Conservation (phyloP, 92 coral and sea anemone genomes). For the Zoanthus solanderi region DNA sequence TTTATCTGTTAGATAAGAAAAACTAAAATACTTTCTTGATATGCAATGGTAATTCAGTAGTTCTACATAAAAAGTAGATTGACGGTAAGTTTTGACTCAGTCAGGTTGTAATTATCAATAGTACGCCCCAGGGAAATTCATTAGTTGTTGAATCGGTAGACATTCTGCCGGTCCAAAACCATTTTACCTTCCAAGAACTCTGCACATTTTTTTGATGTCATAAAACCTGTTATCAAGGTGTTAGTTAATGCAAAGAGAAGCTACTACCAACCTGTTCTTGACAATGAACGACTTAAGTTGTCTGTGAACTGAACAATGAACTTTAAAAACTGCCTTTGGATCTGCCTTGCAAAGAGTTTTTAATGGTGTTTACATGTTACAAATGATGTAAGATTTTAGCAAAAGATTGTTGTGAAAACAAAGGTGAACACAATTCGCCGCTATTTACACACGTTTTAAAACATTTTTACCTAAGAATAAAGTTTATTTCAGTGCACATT, state of each 20-base stretch:
- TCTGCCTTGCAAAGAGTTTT: slow-evolving; percentile 23
- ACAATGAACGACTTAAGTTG: slow-evolving; percentile 22
- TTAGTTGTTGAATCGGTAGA: too few relatives aligned
- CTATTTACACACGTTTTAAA: slow-evolving; percentile 31
- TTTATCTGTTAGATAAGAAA: not conserved
- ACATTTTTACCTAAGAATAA: not conserved
- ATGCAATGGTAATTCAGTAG: not conserved
- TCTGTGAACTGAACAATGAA: slow-evolving; percentile 21
- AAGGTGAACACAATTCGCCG: not conserved
- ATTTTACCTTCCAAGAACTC: not conserved
- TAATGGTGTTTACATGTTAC: slow-evolving; percentile 35
- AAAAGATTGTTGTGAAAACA: slow-evolving; percentile 34
- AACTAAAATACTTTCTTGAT: not conserved
- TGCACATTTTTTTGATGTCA: not conserved
- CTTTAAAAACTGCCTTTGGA: slow-evolving; percentile 15
- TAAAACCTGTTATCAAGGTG: too few relatives aligned
- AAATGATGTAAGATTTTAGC: slow-evolving; percentile 46
- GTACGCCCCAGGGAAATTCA: too few relatives aligned
- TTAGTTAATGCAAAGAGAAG: not conserved
- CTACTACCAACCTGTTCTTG: slow-evolving; percentile 25
- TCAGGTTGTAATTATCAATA: too few relatives aligned
- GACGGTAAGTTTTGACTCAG: too few relatives aligned
- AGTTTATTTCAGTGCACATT: not conserved
- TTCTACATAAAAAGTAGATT: not conserved
- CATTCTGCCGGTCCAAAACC: too few relatives aligned